Percentiles rank a stretch among this genome's conserved stretches.
Conservation (phyloP, 2,888 invertebrate species). For the Auanema freiburgensis region DNA sequence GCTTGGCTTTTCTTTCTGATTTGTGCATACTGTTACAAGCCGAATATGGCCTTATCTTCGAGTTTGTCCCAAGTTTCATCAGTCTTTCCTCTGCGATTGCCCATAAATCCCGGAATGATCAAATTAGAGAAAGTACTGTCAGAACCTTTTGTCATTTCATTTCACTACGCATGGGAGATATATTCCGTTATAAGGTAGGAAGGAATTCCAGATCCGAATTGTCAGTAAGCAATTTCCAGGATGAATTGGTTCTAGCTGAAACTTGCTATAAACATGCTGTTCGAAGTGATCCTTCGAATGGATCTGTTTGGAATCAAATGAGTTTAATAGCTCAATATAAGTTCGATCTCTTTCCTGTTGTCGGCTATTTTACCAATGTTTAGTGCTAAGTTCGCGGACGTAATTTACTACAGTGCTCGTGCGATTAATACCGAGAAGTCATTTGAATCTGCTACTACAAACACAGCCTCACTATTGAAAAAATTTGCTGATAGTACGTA, state of each 20-base stretch:
- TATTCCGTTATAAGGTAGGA: conserved; percentile 42
- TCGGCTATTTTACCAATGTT: background rate
- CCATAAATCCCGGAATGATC: no score
- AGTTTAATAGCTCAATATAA: conserved; percentile 17
- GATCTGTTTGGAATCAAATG: conserved; percentile 42
- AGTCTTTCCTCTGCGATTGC: background rate
- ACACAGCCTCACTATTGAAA: conserved; percentile 33
- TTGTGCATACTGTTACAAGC: no score
- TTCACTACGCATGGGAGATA: conserved; percentile 41
- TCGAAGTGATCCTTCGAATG: conserved; percentile 26
- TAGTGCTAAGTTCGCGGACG: conserved; percentile 7
- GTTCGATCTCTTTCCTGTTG: conserved; percentile 3
- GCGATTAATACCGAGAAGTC: conserved; percentile 25
- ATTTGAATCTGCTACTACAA: conserved; percentile 26
- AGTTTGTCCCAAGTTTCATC: background rate
- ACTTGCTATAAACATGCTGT: conserved; percentile 30
- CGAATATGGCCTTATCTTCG: background rate
- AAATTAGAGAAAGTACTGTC: background rate
- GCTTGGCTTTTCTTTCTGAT: no score
- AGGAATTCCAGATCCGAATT: background rate
- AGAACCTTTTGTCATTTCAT: conserved; percentile 24
- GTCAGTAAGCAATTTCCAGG: conserved; percentile 13
- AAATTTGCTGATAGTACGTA: conserved; percentile 26
- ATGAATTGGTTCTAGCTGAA: conserved; percentile 16
- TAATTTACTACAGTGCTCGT: conserved; percentile 32